A percentile compares a stretch with the other conserved stretches of the same genome.
These are phyloP conservation scores for Drosophila takahashii DNA, from an alignment of 1,140 invertebrate genomes.

Conservation along the genomic window DNA sequence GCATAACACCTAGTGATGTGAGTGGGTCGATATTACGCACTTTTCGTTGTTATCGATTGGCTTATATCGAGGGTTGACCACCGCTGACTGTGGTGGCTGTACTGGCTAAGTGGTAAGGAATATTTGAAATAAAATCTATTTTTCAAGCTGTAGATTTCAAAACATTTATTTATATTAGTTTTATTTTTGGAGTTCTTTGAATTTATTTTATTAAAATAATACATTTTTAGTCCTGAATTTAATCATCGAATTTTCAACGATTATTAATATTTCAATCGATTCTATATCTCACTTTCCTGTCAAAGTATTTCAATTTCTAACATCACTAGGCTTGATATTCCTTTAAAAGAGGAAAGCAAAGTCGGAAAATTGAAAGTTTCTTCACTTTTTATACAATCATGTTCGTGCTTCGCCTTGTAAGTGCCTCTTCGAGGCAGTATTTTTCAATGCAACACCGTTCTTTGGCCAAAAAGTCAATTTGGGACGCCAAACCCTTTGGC, in stretches of 20 bases:
- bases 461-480: slow-evolving; percentile 22
- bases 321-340: background rate
- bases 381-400: background rate
- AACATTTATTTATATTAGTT: too few species aligned
- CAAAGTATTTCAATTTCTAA: background rate
- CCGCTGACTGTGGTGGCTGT: too few species aligned
- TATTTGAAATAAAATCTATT: too few species aligned
- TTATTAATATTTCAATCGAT: background rate
- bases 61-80: too few species aligned
- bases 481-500: slow-evolving; percentile 3
- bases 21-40: background rate
- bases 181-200: too few species aligned
- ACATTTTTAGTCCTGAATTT: too few species aligned
- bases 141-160: too few species aligned
- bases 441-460: background rate
- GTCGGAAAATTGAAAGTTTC: background rate
- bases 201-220: too few species aligned
- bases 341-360: background rate
- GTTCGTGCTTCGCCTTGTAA: background rate
- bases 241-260: too few species aligned
- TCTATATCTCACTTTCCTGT: background rate
- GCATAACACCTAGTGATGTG: slow-evolving; percentile 9
- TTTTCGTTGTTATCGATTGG: too few species aligned
- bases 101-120: too few species aligned
- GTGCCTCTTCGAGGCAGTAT: background rate